Evolutionary conservation across 2,888 invertebrate species (phyloP).

Genomic region (Agonum fuliginosum): DNA sequence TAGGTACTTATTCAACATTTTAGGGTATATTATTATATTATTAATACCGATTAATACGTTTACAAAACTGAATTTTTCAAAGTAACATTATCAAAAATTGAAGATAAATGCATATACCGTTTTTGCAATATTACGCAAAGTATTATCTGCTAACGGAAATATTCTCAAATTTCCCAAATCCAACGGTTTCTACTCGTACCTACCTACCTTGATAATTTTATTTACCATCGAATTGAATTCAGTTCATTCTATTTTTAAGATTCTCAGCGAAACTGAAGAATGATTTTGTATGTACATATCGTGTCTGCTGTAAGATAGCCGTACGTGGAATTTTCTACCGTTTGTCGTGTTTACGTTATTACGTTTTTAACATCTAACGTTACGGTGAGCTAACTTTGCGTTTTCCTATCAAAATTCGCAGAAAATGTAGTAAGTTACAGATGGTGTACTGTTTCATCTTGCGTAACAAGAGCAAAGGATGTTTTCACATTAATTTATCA

Average conservation of each 20-base stretch:
- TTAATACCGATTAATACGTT: too few relatives aligned
- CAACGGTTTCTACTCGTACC: too few relatives aligned
- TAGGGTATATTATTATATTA: too few relatives aligned
- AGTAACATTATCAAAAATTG: too few relatives aligned
- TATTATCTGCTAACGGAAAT: too few relatives aligned
- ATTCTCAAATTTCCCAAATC: too few relatives aligned
- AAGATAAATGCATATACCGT: too few relatives aligned
- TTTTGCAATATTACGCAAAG: too few relatives aligned
- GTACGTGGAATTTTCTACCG: slow-evolving; percentile 12
- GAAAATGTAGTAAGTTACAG: slow-evolving; percentile 8
- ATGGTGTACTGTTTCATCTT: neutral
- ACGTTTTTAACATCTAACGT: slow-evolving; percentile 22
- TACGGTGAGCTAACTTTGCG: slow-evolving; percentile 7
- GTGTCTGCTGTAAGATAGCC: neutral
- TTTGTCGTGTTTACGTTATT: too few relatives aligned
- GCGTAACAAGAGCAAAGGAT: neutral
- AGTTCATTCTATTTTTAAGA: neutral
- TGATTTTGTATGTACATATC: neutral
- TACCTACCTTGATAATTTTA: too few relatives aligned
- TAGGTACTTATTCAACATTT: too few relatives aligned
- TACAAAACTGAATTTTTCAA: too few relatives aligned
- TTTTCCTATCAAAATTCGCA: slow-evolving; percentile 13
- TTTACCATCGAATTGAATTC: neutral
- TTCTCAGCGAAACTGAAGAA: neutral
- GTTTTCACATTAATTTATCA: neutral